Evolutionary conservation across 2,113 vertebrate species (phyloP).

Genomic region (Malurus cyaneus): DNA sequence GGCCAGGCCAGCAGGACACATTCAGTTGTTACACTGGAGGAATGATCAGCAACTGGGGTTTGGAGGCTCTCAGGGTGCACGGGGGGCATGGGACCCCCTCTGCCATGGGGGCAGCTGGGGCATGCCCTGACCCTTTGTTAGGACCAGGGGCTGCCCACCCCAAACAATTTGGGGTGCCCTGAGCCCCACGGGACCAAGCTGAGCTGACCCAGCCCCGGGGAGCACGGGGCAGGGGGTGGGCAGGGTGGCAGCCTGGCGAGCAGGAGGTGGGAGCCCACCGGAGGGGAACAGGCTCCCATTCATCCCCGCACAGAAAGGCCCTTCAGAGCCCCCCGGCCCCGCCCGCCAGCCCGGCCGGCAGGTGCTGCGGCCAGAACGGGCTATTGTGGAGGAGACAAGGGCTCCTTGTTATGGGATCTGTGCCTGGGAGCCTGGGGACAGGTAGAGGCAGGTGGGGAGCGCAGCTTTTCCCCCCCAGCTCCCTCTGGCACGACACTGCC

Average conservation of each 20-base stretch:
- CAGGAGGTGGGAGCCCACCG: slow-evolving; percentile 37
- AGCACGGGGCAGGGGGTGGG: neutral
- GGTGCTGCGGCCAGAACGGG: slow-evolving; percentile 21
- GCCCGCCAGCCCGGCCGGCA: neutral
- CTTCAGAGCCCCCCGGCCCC: slow-evolving; percentile 17
- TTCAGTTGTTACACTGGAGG: neutral
- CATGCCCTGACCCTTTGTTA: neutral
- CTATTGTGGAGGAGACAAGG: slow-evolving; percentile 49
- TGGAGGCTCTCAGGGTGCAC: neutral
- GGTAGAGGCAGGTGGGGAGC: slow-evolving; percentile 48
- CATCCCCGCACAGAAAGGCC: slow-evolving; percentile 19
- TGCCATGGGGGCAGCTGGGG: rapidly evolving
- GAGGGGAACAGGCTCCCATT: slow-evolving; percentile 53
- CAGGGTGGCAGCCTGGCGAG: neutral
- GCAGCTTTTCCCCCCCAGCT: neutral
- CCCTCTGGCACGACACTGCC: rapidly evolving
- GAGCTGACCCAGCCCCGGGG: neutral
- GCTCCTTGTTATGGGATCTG: neutral
- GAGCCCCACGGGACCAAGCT: neutral
- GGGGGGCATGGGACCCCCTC: neutral
- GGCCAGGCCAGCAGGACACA: neutral
- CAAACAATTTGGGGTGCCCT: neutral
- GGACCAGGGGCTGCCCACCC: neutral
- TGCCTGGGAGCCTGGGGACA: neutral
- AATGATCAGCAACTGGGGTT: neutral